These are phyloP conservation scores for Elgaria multicarinata DNA, from an alignment of 2,113 vertebrate genomes.

Conservation along the genomic window DNA sequence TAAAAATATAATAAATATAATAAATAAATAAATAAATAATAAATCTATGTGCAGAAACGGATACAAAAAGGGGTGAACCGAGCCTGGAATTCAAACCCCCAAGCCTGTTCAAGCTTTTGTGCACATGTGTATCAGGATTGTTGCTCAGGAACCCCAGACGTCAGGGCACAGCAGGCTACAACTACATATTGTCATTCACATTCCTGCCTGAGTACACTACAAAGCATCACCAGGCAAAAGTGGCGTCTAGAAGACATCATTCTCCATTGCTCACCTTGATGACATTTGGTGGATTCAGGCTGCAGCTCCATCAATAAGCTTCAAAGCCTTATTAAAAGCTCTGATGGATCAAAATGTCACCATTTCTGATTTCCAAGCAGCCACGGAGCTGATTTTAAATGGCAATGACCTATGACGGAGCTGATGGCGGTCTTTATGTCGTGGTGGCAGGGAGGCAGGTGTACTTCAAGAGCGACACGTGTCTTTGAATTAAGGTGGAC, in stretches of 20 bases:
- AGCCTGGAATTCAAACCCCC: conserved; percentile 47
- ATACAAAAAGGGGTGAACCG: neutral
- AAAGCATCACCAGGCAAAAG: neutral
- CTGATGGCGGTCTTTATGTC: conserved; percentile 36
- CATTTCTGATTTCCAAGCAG: conserved; percentile 45
- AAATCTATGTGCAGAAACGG: neutral
- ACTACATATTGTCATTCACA: neutral
- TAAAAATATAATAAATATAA: too few species aligned
- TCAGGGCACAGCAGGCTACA: rapidly evolving
- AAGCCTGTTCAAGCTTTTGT: conserved; percentile 23
- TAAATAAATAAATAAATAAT: too few species aligned
- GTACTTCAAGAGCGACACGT: conserved; percentile 36
- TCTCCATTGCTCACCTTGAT: neutral
- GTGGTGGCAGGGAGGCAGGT: conserved; percentile 27
- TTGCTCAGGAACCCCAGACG: rapidly evolving
- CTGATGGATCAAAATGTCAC: conserved; percentile 47
- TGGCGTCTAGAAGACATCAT: rapidly evolving
- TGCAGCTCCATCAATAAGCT: conserved; percentile 8
- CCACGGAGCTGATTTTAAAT: conserved; percentile 58
- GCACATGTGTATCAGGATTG: rapidly evolving
- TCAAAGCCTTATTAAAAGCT: conserved; percentile 51
- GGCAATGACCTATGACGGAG: conserved; percentile 55
- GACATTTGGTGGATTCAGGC: neutral
- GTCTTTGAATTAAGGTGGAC: conserved; percentile 59
- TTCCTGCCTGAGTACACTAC: rapidly evolving